Evolutionary conservation across 1,140 invertebrate species (phyloP).

Genomic region (Reticulitermes speratus): DNA sequence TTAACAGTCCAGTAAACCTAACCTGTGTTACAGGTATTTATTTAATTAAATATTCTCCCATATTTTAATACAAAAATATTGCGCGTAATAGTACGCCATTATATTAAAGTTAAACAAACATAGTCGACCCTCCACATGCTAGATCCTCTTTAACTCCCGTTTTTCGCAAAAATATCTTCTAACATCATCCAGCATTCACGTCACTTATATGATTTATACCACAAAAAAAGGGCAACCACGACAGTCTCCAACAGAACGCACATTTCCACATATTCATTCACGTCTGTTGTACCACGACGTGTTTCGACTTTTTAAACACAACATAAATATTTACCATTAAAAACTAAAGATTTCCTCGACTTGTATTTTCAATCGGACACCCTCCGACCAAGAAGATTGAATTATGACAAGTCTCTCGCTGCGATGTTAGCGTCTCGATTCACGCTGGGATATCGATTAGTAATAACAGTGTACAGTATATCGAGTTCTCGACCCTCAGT

Average conservation of each 20-base stretch:
- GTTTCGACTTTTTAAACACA: background rate
- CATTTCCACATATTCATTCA: background rate
- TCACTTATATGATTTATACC: background rate
- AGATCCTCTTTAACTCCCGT: background rate
- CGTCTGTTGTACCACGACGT: background rate
- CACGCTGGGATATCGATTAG: background rate
- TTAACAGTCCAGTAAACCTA: background rate
- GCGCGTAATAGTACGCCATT: background rate
- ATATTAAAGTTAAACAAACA: background rate
- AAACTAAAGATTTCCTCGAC: background rate
- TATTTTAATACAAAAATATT: background rate
- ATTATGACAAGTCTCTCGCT: background rate
- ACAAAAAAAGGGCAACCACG: background rate
- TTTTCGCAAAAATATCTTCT: background rate
- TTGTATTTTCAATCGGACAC: background rate
- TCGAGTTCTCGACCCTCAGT: too few species aligned
- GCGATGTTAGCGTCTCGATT: background rate
- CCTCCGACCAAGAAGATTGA: background rate
- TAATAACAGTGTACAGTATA: background rate
- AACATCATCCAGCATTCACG: background rate
- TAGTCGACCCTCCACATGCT: background rate
- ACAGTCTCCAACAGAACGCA: background rate
- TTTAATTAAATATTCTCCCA: background rate
- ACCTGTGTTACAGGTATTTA: background rate
- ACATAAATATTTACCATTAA: background rate